Evolutionary conservation across 2,113 vertebrate species (phyloP), one percentile per base, ranked within the genome.

Genomic region (Thryonomys swinderianus): DNA sequence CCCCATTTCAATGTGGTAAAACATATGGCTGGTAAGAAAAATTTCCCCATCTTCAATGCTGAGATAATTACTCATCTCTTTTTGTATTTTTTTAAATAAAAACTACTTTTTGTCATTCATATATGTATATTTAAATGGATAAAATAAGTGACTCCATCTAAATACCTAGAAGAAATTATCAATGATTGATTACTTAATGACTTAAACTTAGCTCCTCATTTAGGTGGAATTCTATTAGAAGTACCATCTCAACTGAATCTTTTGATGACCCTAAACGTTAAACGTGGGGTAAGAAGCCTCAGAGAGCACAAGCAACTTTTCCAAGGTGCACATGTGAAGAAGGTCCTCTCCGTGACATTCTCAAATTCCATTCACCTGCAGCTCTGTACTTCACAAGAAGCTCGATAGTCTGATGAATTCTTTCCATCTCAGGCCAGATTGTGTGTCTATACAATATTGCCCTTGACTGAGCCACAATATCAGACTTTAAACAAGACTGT

Each of bases 401-500:
- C 25, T 83, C 86, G 45, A 23, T 64, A 64, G 61, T 78, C 84
- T 78, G 67, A 32, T 79, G 18, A 82, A 42, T 62, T 62, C 40
- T 55, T 87, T 81, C 80, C 87, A 79, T 53, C 84, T 84, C 59
- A 79, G n/a, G 42, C 30, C 82, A 95, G 86, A 96, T 53, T 74
- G 37, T 73, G n/a, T 93, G 59, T 83, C 61, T 93, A 27, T 88
- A 85, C 83, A 96, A 92, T 53, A 96, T 79, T 78, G 73, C 40
- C 84, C 95, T 53, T 92, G 82, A 97, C 90, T 93, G 97, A 95
- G 90, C 67, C 91, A 93, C 10, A 92, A 80, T 91, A 93, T 92
- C 96, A 93, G 88, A 97, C 95, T 96, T 97, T 91, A 96, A 82
- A 96, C 62, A 66, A 62, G 30, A 84, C 87, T 95, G 51, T 11